Base-by-base conservation (phyloP, 2,113 vertebrate genomes). In the Hippotragus niger region DNA sequence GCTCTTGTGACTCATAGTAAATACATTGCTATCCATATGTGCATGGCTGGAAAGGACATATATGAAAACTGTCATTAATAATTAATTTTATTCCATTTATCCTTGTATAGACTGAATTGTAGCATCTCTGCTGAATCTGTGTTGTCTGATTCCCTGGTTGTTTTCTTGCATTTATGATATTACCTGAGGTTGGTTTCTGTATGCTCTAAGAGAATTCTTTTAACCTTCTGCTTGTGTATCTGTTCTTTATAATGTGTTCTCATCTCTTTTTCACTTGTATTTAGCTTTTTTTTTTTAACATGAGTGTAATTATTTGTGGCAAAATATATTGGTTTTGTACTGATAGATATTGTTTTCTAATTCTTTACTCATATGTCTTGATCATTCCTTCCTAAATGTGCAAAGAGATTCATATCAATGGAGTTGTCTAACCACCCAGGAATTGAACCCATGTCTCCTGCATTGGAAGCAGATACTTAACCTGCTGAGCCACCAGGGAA, bases 51-150 rank as follows among this genome's bases (percentile, higher is more conserved):
- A 47, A 85, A 87, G 74, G 55, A 47, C 17, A 71, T 78, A 12
- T 14, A 10, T 88, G 40, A 82, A 52, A 91, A 55, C 60, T 67
- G 31, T 52, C 16, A 16, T 93, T 71, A 71, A 88, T 64, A 7
- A 80, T 80, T 91, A 55, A 83, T 87, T 94, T 93, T 95, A 80
- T 67, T 67, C 50, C 84, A 52, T 58, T 80, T 95, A 85, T 88
- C 57, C 80, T 94, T 91, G 31, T 12, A 7, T 87, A 78, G 27
- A 50, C 31, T 83, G 81, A 91, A 82, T 92, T 67, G 19, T 82
- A 96, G 45, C 71, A 25, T 92, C 33, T 64, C n/a, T 94, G 33
- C 81, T 58, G 47, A 88, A 60, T 82, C 23, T 45, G 31, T 45
- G n/a, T 93, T 95, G 19, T 88, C 43, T 88, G 45, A 92, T 64